These are phyloP conservation scores for Drosophila pruinosa DNA, from an alignment of 1,140 invertebrate species.

Conservation along the genomic window DNA sequence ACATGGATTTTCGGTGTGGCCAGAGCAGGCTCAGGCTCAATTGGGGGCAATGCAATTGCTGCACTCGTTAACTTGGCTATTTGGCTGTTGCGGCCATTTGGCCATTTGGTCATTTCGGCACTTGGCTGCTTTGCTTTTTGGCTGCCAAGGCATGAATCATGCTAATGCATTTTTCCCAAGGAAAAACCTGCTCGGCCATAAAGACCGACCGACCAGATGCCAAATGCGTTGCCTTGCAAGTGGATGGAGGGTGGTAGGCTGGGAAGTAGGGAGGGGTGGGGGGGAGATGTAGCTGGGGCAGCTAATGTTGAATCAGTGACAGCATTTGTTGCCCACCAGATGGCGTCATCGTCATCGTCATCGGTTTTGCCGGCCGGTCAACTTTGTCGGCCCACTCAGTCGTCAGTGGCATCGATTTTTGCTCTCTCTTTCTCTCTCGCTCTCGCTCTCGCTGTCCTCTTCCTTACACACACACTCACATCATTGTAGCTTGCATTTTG, in stretches of 20 bases:
- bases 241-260: not conserved
- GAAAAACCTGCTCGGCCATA: slow-evolving; percentile 64
- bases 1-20: slow-evolving; percentile 56
- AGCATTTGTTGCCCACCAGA: slow-evolving; percentile 55
- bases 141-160: slow-evolving; percentile 52
- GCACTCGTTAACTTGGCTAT: slow-evolving; percentile 4
- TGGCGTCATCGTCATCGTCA: slow-evolving; percentile 62
- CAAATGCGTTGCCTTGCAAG: slow-evolving; percentile 50
- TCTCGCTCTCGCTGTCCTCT: not conserved
- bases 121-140: slow-evolving; percentile 10
- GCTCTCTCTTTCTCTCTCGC: not conserved
- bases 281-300: not conserved
- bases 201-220: slow-evolving; percentile 43
- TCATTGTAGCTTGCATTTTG: slow-evolving; percentile 39
- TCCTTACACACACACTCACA: not conserved
- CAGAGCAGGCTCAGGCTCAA: not conserved
- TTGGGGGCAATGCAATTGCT: slow-evolving; percentile 57
- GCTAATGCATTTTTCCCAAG: slow-evolving; percentile 72
- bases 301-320: slow-evolving; percentile 53
- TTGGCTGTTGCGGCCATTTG: slow-evolving; percentile 8
- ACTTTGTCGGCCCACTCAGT: slow-evolving; percentile 34
- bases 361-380: slow-evolving; percentile 37
- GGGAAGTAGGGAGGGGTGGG: not conserved
- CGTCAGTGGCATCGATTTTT: slow-evolving; percentile 55
- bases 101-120: slow-evolving; percentile 9